Conservation (phyloP, 2,113 vertebrate genomes). For the Martes martes region DNA sequence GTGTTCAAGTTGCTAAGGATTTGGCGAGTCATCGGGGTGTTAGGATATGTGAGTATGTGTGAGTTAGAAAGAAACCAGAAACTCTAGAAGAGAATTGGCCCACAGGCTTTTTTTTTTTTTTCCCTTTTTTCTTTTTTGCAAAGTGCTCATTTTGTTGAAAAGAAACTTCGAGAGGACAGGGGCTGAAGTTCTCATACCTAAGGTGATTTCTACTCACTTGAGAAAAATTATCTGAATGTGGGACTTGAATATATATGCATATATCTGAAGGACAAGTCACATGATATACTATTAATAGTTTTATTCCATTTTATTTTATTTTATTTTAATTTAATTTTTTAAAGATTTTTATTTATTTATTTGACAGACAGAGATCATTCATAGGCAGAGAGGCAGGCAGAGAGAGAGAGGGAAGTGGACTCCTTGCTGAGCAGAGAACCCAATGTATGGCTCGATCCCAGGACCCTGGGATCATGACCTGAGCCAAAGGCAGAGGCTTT, state of each 20-base stretch:
- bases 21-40: not conserved
- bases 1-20: slow-evolving; percentile 2
- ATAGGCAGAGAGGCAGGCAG: too few species aligned
- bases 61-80: slow-evolving; percentile 8
- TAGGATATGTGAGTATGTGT: not conserved
- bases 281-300: not conserved
- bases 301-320: not conserved
- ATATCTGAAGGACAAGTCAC: not conserved
- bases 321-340: too few species aligned
- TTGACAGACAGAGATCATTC: too few species aligned
- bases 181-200: not conserved
- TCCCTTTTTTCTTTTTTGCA: not conserved
- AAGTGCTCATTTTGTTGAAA: slow-evolving; percentile 12
- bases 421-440: too few species aligned
- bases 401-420: too few species aligned
- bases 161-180: not conserved
- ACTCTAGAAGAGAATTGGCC: not conserved
- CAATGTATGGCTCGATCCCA: too few species aligned
- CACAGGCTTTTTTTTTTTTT: not conserved
- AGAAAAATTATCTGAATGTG: not conserved
- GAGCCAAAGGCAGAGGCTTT: too few species aligned
- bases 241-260: not conserved
- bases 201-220: not conserved
- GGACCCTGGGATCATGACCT: too few species aligned
- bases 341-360: too few species aligned